Percentiles rank a stretch among this genome's conserved stretches.
These are phyloP conservation scores for Puntigrus tetrazona DNA, from an alignment of 2,113 vertebrate genomes.

Conservation along the genomic window DNA sequence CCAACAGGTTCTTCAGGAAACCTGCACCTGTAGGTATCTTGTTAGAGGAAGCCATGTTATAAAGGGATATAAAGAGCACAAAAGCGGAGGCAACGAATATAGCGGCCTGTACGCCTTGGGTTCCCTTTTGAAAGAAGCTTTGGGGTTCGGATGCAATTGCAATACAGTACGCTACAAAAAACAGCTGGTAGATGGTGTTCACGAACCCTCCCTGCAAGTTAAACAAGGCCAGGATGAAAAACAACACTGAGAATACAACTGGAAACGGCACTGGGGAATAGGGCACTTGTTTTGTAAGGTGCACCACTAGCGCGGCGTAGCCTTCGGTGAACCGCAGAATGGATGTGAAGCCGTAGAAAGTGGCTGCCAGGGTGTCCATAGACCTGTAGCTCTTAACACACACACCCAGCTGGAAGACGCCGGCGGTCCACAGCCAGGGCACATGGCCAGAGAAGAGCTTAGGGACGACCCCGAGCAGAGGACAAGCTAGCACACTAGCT, in stretches of 20 bases:
- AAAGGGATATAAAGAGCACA: slow-evolving; percentile 74
- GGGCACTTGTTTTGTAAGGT: slow-evolving; percentile 63
- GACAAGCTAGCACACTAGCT: slow-evolving; percentile 80
- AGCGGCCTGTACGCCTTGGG: slow-evolving; percentile 79
- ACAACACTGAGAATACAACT: slow-evolving; percentile 80
- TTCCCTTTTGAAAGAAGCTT: slow-evolving; percentile 78
- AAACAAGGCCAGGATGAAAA: slow-evolving; percentile 78
- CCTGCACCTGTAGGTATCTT: slow-evolving; percentile 71
- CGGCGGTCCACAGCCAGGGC: slow-evolving; percentile 87
- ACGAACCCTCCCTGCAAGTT: slow-evolving; percentile 72
- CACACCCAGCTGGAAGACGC: slow-evolving; percentile 77
- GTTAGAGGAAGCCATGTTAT: slow-evolving; percentile 66
- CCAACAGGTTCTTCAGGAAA: slow-evolving; percentile 67
- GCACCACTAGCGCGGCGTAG: slow-evolving; percentile 73
- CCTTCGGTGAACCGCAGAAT: slow-evolving; percentile 80
- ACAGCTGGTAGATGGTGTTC: slow-evolving; percentile 78
- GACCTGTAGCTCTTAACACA: slow-evolving; percentile 79
- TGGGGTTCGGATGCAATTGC: slow-evolving; percentile 75
- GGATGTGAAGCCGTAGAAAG: slow-evolving; percentile 80
- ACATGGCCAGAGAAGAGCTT: slow-evolving; percentile 76
- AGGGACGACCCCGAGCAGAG: slow-evolving; percentile 77
- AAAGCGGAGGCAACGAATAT: slow-evolving; percentile 78
- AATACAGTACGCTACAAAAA: slow-evolving; percentile 79
- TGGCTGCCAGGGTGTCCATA: slow-evolving; percentile 76
- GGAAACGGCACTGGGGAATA: slow-evolving; percentile 73